phyloP scores from a whole-genome alignment of 2,888 invertebrate species.

The Chloromyia formosa region DNA sequence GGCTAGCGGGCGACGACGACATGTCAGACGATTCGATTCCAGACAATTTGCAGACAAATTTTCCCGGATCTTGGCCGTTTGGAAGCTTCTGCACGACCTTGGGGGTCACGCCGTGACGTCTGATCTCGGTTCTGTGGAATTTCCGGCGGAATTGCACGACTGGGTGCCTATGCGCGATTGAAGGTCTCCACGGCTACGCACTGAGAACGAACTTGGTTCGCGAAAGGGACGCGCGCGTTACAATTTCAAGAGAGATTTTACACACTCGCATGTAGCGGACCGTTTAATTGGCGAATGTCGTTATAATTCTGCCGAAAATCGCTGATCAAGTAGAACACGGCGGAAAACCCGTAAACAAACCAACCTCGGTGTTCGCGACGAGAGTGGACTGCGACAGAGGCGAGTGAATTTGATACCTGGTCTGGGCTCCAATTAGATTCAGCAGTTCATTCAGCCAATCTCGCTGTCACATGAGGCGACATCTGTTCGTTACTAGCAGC shows the following conservation, averaged over 20 bases:
- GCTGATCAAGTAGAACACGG: too few relatives aligned
- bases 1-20: slow-evolving; percentile 1
- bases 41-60: slow-evolving; percentile 9
- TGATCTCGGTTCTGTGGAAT: slow-evolving; percentile 9
- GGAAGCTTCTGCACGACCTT: not conserved
- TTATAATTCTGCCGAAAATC: too few relatives aligned
- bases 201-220: not conserved
- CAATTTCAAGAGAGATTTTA: not conserved
- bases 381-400: slow-evolving; percentile 27
- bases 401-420: slow-evolving; percentile 9
- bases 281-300: too few relatives aligned
- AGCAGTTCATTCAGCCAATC: slow-evolving; percentile 21
- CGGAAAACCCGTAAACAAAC: slow-evolving; percentile 29
- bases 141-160: not conserved
- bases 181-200: not conserved
- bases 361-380: not conserved
- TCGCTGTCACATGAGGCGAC: not conserved
- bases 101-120: not conserved
- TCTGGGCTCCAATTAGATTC: slow-evolving; percentile 23
- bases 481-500: not conserved
- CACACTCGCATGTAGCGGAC: too few relatives aligned
- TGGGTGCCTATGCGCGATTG: not conserved
- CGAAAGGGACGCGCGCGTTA: not conserved
- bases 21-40: not conserved
- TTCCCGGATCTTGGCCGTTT: not conserved